phyloP scores from a whole-genome alignment of 2,113 vertebrate genomes.

The Trochalopteron elliotii region DNA sequence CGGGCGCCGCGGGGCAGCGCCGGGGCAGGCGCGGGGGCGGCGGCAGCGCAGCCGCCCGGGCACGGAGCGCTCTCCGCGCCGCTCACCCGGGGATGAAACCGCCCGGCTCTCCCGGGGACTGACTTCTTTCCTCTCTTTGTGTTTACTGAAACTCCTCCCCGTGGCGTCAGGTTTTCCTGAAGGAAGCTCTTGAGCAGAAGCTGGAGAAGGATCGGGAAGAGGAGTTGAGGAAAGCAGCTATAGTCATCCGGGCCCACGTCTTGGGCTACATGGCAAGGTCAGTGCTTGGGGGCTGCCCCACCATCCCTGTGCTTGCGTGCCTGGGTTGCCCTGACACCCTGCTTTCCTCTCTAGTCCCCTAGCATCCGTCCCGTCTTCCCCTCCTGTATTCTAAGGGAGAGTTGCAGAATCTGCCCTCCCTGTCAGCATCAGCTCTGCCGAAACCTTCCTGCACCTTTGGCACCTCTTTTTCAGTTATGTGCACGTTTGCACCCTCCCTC shows the following conservation, averaged over 20 bases:
- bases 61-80: not conserved
- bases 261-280: conserved; percentile 95
- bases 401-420: not conserved
- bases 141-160: conserved; percentile 69
- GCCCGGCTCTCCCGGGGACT: conserved; percentile 49
- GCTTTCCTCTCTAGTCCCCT: not conserved
- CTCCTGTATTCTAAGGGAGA: not conserved
- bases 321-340: not conserved
- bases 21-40: not conserved
- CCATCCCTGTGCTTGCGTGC: not conserved
- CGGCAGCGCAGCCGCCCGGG: not conserved
- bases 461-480: not conserved
- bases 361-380: not conserved
- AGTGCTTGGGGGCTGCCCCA: conserved; percentile 58
- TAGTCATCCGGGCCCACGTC: conserved; percentile 90
- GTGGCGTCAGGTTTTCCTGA: conserved; percentile 88
- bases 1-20: not conserved
- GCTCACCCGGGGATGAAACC: conserved; percentile 21
- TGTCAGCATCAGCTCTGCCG: not conserved
- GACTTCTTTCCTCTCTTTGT: conserved; percentile 74
- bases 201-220: conserved; percentile 90
- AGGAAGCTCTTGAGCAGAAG: conserved; percentile 92
- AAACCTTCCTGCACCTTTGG: not conserved
- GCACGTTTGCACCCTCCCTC: not conserved
- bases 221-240: conserved; percentile 85